phyloP scores from a whole-genome alignment of 2,113 vertebrate species.

The Trichomycterus rosablanca region DNA sequence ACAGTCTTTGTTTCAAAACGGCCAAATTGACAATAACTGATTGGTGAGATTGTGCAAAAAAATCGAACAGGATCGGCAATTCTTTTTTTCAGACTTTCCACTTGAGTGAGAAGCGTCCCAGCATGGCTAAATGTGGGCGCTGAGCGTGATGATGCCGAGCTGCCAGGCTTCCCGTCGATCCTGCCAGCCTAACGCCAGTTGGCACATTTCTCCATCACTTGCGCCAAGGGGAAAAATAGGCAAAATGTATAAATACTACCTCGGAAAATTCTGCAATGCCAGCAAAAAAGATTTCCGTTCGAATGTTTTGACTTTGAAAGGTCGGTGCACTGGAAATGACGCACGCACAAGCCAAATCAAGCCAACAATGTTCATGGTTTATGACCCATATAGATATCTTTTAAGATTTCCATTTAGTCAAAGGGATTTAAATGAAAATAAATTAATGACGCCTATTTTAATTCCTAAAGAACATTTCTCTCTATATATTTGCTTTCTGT shows the following conservation, averaged over 20 bases:
- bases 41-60: conserved; percentile 9
- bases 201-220: conserved; percentile 53
- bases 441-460: too few species aligned
- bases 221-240: conserved; percentile 56
- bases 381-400: too few species aligned
- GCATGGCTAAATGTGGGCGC: conserved; percentile 68
- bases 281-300: conserved; percentile 52
- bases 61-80: not conserved
- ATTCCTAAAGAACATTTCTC: too few species aligned
- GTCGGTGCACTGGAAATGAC: too few species aligned
- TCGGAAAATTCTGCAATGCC: conserved; percentile 56
- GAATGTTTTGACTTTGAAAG: conserved; percentile 17
- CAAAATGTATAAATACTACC: conserved; percentile 63
- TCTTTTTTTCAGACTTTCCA: conserved; percentile 56
- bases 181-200: conserved; percentile 64
- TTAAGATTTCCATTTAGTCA: too few species aligned
- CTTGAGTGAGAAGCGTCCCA: conserved; percentile 60
- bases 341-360: too few species aligned
- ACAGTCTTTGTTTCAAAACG: not conserved
- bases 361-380: too few species aligned
- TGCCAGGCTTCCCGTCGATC: conserved; percentile 64
- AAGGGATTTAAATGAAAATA: too few species aligned
- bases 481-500: too few species aligned
- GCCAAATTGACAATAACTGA: conserved; percentile 26
- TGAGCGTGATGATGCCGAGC: conserved; percentile 59